Conservation (phyloP, 2,888 invertebrate species). For the Cheilosia grossa region DNA sequence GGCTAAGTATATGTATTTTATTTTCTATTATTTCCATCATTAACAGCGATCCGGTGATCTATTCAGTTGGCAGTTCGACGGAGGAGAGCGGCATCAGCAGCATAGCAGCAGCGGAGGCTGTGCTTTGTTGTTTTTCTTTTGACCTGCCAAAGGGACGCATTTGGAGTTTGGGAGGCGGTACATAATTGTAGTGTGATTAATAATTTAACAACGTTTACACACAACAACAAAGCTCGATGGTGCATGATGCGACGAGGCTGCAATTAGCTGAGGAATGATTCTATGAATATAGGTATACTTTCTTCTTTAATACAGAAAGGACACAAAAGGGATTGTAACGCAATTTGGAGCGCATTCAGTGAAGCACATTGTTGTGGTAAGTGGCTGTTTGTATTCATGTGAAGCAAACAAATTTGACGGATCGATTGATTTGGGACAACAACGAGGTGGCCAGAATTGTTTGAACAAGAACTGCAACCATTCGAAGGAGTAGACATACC, state of each 20-base stretch:
- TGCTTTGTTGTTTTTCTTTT: conserved; percentile 21
- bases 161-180: conserved; percentile 42
- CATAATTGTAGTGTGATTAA: conserved; percentile 66
- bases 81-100: conserved; percentile 30
- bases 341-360: neutral
- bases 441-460: too few species aligned
- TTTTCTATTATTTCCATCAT: conserved; percentile 73
- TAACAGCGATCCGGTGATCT: conserved; percentile 69
- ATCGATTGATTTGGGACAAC: too few species aligned
- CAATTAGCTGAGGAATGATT: conserved; percentile 33
- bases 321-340: neutral
- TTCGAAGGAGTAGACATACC: too few species aligned
- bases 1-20: conserved; percentile 73
- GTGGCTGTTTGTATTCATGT: neutral
- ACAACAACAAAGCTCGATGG: conserved; percentile 49
- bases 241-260: conserved; percentile 42
- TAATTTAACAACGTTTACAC: conserved; percentile 63
- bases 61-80: conserved; percentile 53
- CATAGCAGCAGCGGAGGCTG: conserved; percentile 21
- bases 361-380: neutral
- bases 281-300: too few species aligned
- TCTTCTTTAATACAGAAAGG: neutral
- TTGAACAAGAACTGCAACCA: too few species aligned
- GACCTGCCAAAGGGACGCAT: conserved; percentile 45
- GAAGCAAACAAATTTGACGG: too few species aligned